phyloP scores from a whole-genome alignment of 2,113 vertebrate genomes.

The Platysteira castanea region DNA sequence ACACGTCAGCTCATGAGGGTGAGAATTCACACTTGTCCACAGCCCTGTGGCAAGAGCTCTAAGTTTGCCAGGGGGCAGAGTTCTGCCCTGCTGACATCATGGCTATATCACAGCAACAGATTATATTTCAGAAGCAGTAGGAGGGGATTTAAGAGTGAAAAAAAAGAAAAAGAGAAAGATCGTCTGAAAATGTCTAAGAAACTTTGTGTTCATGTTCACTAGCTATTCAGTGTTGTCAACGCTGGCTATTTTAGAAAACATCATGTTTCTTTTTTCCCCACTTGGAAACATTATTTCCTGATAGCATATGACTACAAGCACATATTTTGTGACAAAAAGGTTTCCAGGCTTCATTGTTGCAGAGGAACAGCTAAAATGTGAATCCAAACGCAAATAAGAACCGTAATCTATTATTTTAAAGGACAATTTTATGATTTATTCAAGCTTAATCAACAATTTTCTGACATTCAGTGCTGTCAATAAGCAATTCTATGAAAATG shows the following conservation, averaged over 20 bases:
- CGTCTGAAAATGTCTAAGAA: background rate
- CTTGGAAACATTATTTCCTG: background rate
- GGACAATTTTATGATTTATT: background rate
- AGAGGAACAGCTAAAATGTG: background rate
- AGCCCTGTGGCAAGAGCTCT: background rate
- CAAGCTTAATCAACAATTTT: background rate
- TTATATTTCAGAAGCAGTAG: conserved; percentile 5
- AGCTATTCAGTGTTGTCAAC: background rate
- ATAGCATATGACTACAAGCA: background rate
- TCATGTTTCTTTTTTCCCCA: background rate
- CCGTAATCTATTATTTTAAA: background rate
- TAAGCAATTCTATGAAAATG: background rate
- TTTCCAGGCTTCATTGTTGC: background rate
- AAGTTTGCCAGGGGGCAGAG: background rate
- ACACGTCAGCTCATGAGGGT: background rate
- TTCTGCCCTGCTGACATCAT: background rate
- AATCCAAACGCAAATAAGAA: background rate
- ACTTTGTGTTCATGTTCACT: background rate
- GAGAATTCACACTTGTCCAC: background rate
- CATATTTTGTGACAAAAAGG: background rate
- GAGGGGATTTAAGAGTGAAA: background rate
- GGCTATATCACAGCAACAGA: background rate
- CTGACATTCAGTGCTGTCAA: background rate
- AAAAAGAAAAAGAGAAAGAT: background rate
- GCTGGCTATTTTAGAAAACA: background rate